phyloP scores from a whole-genome alignment of 2,888 invertebrate species.

The Polylopha cassiicola region DNA sequence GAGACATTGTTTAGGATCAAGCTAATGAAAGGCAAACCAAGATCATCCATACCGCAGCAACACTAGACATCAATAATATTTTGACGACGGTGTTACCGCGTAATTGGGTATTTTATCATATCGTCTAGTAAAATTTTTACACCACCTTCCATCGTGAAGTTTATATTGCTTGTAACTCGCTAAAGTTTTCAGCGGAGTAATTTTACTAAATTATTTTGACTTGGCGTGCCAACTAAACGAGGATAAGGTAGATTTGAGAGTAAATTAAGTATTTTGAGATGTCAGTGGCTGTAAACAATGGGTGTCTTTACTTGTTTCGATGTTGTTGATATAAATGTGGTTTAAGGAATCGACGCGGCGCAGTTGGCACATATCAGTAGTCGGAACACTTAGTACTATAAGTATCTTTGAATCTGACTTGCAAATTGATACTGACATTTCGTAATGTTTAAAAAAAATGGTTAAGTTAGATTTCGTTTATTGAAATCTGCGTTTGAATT shows the following conservation, averaged over 20 bases:
- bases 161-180: too few species aligned
- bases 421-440: constrained; percentile 23
- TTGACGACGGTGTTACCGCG: too few species aligned
- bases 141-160: too few species aligned
- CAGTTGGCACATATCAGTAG: constrained; percentile 67
- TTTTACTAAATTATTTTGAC: too few species aligned
- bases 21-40: too few species aligned
- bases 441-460: constrained; percentile 20
- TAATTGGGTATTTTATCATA: too few species aligned
- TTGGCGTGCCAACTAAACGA: not conserved
- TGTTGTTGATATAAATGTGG: constrained; percentile 75
- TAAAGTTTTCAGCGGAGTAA: too few species aligned
- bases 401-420: constrained; percentile 72
- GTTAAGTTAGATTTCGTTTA: constrained; percentile 48
- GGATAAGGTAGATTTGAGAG: constrained; percentile 4
- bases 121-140: too few species aligned
- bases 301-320: constrained; percentile 72
- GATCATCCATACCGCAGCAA: too few species aligned
- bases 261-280: constrained; percentile 1
- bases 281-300: constrained; percentile 14
- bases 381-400: constrained; percentile 70
- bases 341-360: constrained; percentile 70
- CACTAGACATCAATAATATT: too few species aligned
- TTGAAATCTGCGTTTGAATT: constrained; percentile 53
- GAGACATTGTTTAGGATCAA: too few species aligned